Evolutionary conservation across 1,140 invertebrate genomes (phyloP).

Genomic region (Maniola jurtina): DNA sequence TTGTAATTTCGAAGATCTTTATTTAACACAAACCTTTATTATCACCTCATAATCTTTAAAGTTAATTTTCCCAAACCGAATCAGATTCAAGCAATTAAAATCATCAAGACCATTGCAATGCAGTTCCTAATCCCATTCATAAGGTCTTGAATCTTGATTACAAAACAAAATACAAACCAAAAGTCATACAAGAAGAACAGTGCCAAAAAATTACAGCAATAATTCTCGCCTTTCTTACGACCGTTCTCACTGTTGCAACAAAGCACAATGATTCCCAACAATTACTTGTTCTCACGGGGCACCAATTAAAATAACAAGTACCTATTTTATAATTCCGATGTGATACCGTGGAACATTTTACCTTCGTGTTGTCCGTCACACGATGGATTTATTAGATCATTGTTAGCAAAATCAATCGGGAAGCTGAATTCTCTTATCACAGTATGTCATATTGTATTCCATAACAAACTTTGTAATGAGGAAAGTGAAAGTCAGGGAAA

Average conservation of each 20-base stretch:
- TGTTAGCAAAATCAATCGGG: conserved; percentile 27
- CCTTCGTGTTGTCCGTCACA: conserved; percentile 30
- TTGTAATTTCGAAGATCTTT: too few species aligned
- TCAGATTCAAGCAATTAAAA: not conserved
- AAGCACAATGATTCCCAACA: conserved; percentile 60
- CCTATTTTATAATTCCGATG: conserved; percentile 37
- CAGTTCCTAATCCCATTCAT: conserved; percentile 8
- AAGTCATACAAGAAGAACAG: conserved; percentile 20
- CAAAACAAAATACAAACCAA: conserved; percentile 28
- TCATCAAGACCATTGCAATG: not conserved
- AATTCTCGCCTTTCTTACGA: conserved; percentile 41
- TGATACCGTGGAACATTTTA: conserved; percentile 48
- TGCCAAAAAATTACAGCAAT: conserved; percentile 37
- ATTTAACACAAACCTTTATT: not conserved
- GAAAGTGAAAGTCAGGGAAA: conserved; percentile 3
- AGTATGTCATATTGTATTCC: not conserved
- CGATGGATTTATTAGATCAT: conserved; percentile 52
- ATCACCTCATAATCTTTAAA: not conserved
- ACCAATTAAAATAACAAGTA: conserved; percentile 61
- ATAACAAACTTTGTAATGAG: not conserved
- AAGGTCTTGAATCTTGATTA: conserved; percentile 14
- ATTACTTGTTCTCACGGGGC: conserved; percentile 61
- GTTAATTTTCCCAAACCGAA: not conserved
- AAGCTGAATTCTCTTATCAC: not conserved
- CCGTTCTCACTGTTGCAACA: conserved; percentile 46